These are phyloP conservation scores for Dicrurus megarhynchus DNA, from an alignment of 2,113 vertebrate species.

Conservation along the genomic window DNA sequence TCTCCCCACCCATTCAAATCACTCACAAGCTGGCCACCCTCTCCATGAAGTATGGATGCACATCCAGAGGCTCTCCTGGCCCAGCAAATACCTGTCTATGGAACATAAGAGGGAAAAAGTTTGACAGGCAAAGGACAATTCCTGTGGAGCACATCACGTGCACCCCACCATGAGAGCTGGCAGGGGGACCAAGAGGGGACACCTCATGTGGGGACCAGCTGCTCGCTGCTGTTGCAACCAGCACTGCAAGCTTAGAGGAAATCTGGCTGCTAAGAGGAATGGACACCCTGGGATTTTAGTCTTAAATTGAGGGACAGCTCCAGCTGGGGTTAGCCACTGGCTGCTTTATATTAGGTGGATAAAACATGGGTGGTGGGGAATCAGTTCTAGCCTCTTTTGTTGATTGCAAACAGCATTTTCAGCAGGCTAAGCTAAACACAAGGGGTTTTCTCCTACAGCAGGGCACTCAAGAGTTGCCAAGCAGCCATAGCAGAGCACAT, in stretches of 20 bases:
- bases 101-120: background rate
- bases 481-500: background rate
- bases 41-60: rapidly evolving
- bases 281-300: background rate
- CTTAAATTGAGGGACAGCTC: background rate
- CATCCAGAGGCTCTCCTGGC: background rate
- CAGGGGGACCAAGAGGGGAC: background rate
- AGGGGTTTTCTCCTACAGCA: background rate
- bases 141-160: background rate
- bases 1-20: background rate
- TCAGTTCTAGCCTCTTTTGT: background rate
- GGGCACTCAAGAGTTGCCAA: background rate
- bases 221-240: background rate
- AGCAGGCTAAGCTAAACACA: background rate
- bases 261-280: background rate
- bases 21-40: background rate
- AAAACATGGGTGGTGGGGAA: background rate
- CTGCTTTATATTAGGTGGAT: background rate
- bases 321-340: background rate
- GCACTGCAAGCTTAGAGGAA: background rate
- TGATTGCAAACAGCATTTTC: background rate
- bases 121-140: background rate
- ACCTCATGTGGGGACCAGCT: rapidly evolving
- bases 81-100: background rate
- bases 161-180: background rate